phyloP scores from a whole-genome alignment of 2,113 vertebrate species.

The Cyanistes caeruleus region DNA sequence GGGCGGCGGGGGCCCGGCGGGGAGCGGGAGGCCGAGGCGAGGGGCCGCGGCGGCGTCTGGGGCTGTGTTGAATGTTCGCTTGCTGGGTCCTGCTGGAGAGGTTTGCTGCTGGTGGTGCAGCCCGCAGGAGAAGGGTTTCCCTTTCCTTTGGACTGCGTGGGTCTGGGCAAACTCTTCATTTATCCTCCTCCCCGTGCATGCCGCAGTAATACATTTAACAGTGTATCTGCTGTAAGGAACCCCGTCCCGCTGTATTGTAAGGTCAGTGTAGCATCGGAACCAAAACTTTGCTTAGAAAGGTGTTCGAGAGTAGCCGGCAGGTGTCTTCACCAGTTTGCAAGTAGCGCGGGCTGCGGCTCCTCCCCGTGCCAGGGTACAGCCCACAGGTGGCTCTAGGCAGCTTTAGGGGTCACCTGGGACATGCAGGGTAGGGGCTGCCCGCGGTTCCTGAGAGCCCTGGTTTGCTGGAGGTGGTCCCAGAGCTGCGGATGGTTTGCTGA shows the following conservation, averaged over 20 bases:
- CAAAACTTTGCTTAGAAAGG: not conserved
- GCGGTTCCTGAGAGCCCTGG: accelerated
- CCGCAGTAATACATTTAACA: not conserved
- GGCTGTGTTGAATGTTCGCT: not conserved
- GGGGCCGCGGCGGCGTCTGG: not conserved
- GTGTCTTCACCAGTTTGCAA: not conserved
- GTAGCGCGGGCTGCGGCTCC: not conserved
- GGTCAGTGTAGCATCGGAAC: not conserved
- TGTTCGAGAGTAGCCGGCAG: not conserved
- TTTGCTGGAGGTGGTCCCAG: not conserved
- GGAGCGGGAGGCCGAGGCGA: not conserved
- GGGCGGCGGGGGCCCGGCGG: no score
- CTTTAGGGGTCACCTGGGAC: not conserved
- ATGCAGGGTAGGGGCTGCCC: not conserved
- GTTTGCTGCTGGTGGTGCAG: not conserved
- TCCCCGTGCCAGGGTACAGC: not conserved
- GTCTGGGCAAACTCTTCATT: not conserved
- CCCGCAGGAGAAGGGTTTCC: not conserved
- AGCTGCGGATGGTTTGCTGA: not conserved
- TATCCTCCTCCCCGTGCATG: no score
- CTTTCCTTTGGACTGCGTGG: not conserved
- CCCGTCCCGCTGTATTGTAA: accelerated
- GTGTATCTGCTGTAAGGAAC: not conserved
- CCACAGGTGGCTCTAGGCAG: not conserved
- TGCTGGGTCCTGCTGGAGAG: not conserved